A percentile compares a stretch with the other conserved stretches of the same genome.
These are phyloP conservation scores for Ochropacha duplaris DNA, from an alignment of 2,888 invertebrate genomes.

Conservation along the genomic window DNA sequence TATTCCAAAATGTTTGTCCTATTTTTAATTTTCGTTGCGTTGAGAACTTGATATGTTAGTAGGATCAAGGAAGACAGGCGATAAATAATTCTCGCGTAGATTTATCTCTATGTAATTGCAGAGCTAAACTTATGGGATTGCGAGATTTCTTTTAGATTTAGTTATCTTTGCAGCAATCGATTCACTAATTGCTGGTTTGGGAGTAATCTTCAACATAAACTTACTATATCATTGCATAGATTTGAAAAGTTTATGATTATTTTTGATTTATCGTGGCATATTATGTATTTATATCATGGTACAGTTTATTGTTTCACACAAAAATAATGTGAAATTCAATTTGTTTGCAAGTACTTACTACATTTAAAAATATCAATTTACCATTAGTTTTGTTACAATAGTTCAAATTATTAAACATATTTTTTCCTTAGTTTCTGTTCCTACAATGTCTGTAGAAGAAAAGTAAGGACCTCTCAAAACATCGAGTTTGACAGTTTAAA, in stretches of 20 bases:
- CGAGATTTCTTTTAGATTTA: not conserved
- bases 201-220: not conserved
- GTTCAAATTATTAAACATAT: no score
- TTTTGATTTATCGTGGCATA: not conserved
- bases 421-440: no score
- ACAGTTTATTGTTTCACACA: no score
- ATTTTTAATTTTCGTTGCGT: not conserved
- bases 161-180: not conserved
- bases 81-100: not conserved
- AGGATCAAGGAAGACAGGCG: not conserved
- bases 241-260: not conserved
- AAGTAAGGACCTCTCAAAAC: not conserved
- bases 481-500: not conserved
- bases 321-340: no score
- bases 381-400: no score
- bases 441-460: not conserved
- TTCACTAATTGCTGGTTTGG: not conserved
- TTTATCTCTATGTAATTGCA: not conserved
- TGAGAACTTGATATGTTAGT: not conserved
- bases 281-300: no score
- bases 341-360: no score
- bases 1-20: not conserved
- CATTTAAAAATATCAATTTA: no score
- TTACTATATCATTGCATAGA: not conserved
- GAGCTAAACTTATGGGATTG: not conserved